Conservation (phyloP, 2,888 invertebrate species). For the Meganola albula region DNA sequence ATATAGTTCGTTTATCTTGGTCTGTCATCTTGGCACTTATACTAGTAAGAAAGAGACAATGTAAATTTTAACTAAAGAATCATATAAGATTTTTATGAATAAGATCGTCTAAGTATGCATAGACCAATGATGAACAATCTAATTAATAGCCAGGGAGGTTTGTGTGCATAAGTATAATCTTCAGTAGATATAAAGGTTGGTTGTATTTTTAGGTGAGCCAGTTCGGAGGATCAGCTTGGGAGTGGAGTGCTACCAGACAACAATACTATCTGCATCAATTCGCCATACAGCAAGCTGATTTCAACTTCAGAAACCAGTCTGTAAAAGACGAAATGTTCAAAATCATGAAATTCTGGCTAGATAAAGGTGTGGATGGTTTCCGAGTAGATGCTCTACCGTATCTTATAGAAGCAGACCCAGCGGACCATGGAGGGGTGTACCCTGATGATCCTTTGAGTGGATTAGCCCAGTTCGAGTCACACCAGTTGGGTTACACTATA, state of each 20-base stretch:
- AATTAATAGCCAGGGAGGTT: too few species aligned
- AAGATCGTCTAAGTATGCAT: too few species aligned
- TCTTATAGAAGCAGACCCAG: constrained; percentile 70
- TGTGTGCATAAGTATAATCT: too few species aligned
- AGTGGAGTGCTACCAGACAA: constrained; percentile 77
- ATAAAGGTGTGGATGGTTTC: constrained; percentile 86
- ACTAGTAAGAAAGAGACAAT: too few species aligned
- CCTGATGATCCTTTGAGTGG: constrained; percentile 75
- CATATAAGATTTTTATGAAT: too few species aligned
- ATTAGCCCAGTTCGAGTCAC: constrained; percentile 54
- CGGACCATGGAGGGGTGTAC: constrained; percentile 48
- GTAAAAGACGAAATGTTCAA: constrained; percentile 75
- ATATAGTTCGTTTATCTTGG: too few species aligned
- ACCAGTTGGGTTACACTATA: constrained; percentile 74
- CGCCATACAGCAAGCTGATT: constrained; percentile 79
- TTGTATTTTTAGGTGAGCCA: constrained; percentile 54
- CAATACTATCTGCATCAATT: constrained; percentile 86
- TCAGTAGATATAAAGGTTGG: too few species aligned
- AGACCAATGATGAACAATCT: too few species aligned
- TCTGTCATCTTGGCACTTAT: too few species aligned
- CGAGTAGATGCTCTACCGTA: constrained; percentile 82
- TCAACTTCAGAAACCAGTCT: constrained; percentile 81
- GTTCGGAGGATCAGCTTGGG: constrained; percentile 83
- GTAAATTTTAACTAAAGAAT: too few species aligned
- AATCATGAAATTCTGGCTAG: constrained; percentile 84